A percentile compares a stretch with the other conserved stretches of the same genome.
Conservation (phyloP, 2,797 vertebrate species). For the Adelosebastes latens region DNA sequence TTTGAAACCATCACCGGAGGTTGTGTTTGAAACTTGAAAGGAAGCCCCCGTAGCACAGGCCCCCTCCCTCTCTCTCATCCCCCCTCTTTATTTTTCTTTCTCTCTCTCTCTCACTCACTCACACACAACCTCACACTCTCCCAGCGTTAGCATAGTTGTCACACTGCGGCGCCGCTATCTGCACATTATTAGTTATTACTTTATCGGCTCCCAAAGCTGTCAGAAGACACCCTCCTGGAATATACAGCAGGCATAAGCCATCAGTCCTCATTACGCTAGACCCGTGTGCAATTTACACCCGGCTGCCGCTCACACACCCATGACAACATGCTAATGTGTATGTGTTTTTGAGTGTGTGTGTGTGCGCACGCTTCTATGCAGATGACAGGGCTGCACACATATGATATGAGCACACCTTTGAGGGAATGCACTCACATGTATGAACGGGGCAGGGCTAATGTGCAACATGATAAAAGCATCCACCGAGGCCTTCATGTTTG, state of each 20-base stretch:
- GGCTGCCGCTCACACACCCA: conserved; percentile 74
- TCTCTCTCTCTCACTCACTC: conserved; percentile 35
- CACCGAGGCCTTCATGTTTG: conserved; percentile 64
- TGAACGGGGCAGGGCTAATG: conserved; percentile 71
- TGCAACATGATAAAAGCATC: conserved; percentile 75
- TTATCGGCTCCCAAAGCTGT: conserved; percentile 86
- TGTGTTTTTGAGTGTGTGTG: conserved; percentile 52
- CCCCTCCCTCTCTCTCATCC: conserved; percentile 28
- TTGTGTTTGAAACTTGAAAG: conserved; percentile 87
- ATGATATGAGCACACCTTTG: conserved; percentile 80
- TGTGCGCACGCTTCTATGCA: conserved; percentile 48
- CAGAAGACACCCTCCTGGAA: conserved; percentile 83
- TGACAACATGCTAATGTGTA: conserved; percentile 78
- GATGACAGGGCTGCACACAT: conserved; percentile 77
- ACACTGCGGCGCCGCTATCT: conserved; percentile 80
- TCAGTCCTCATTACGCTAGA: conserved; percentile 85
- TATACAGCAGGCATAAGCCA: conserved; percentile 82
- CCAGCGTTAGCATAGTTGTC: conserved; percentile 77
- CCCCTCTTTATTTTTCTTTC: conserved; percentile 13
- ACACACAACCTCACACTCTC: conserved; percentile 58
- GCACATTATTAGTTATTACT: conserved; percentile 87
- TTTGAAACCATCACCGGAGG: conserved; percentile 84
- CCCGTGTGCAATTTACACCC: conserved; percentile 78
- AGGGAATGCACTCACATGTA: conserved; percentile 71
- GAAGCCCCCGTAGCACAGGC: conserved; percentile 66